A percentile compares a stretch with the other conserved stretches of the same genome.
Evolutionary conservation across 2,797 vertebrate species (phyloP).

Genomic region (Tokudaia tokunoshimensis): DNA sequence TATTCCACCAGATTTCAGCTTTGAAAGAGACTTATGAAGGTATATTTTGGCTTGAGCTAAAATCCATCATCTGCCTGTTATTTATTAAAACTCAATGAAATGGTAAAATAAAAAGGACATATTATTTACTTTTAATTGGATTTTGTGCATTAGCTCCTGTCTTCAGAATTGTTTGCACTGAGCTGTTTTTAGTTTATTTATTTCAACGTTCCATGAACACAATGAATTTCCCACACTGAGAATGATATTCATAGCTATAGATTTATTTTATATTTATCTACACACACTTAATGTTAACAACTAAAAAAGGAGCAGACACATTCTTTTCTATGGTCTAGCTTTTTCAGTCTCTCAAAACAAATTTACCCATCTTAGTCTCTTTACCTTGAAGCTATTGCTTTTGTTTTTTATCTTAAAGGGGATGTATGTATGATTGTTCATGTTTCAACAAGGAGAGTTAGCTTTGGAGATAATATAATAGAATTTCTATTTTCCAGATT

Average conservation of each 20-base stretch:
- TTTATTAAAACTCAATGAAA: constrained; percentile 42
- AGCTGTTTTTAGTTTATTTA: background rate
- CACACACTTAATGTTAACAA: background rate
- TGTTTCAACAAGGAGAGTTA: background rate
- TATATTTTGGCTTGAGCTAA: background rate
- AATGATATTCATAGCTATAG: background rate
- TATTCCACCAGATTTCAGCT: background rate
- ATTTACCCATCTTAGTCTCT: background rate
- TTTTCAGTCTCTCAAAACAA: constrained; percentile 42
- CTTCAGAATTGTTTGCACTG: constrained; percentile 26
- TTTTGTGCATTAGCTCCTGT: background rate
- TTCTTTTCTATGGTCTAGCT: background rate
- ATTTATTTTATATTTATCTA: constrained; percentile 28
- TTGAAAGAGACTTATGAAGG: background rate
- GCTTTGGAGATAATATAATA: background rate
- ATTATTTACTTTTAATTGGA: constrained; percentile 21
- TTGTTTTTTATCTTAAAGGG: constrained; percentile 26
- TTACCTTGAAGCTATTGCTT: background rate
- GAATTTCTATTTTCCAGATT: background rate
- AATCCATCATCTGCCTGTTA: background rate
- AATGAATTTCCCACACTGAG: background rate
- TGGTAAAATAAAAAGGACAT: background rate
- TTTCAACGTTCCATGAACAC: background rate
- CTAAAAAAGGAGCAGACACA: background rate
- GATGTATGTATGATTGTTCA: background rate